Conservation (phyloP, 2,113 vertebrate species). For the Geothlypis trichas region DNA sequence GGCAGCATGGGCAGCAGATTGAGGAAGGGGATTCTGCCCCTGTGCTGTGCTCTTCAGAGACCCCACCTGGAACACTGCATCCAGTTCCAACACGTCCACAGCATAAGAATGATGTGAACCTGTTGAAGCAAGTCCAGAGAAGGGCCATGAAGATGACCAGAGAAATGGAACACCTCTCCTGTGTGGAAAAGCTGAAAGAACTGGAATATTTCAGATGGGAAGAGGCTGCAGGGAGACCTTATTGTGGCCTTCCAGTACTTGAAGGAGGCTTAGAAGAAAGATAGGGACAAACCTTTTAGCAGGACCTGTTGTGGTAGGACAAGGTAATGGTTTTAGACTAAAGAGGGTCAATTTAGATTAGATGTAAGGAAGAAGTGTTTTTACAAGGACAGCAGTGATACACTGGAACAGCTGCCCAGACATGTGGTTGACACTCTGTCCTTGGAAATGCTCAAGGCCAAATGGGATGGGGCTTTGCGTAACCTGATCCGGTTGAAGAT, state of each 20-base stretch:
- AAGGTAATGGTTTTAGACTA: neutral
- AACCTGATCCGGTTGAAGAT: neutral
- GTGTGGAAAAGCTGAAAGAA: neutral
- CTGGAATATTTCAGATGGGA: neutral
- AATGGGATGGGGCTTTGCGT: fast-evolving
- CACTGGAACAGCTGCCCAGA: neutral
- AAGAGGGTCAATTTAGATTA: neutral
- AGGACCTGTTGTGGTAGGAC: neutral
- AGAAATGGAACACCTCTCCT: neutral
- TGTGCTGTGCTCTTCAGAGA: neutral
- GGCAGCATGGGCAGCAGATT: fast-evolving
- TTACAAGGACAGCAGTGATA: neutral
- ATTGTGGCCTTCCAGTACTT: neutral
- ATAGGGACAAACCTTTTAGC: neutral
- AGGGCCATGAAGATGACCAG: neutral
- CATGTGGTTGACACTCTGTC: fast-evolving
- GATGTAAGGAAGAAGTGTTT: neutral
- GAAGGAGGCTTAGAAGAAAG: neutral
- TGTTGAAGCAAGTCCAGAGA: neutral
- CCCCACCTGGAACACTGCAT: neutral
- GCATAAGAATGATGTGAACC: neutral
- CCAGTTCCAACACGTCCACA: neutral
- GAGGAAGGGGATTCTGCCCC: neutral
- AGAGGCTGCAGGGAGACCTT: neutral
- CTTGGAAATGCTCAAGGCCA: neutral